These are phyloP conservation scores for Diaperis boleti DNA, from an alignment of 2,888 invertebrate species.

Conservation along the genomic window DNA sequence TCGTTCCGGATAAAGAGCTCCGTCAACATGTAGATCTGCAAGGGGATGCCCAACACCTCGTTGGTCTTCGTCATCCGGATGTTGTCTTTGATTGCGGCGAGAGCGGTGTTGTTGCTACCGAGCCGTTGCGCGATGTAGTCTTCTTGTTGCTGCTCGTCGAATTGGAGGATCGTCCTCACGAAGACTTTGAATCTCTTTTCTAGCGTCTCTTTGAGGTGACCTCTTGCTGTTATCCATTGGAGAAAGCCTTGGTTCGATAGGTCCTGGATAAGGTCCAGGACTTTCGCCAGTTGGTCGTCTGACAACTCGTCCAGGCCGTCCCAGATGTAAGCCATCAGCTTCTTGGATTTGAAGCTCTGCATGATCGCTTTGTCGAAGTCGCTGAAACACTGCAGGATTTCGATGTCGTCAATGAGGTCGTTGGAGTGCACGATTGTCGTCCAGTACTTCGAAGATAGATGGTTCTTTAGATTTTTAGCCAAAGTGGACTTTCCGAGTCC, in stretches of 20 bases:
- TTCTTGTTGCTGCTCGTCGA: conserved; percentile 2
- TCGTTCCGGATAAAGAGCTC: not conserved
- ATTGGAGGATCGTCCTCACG: not conserved
- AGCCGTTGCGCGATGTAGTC: conserved; percentile 3
- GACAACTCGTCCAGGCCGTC: conserved; percentile 10
- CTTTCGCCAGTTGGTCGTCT: not conserved
- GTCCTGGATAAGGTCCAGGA: not conserved
- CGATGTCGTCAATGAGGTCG: not conserved
- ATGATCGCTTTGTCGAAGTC: not conserved
- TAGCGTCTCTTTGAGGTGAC: not conserved
- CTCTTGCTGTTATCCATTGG: conserved; percentile 6
- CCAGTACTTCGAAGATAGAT: not conserved
- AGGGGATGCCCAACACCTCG: not conserved
- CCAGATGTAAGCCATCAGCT: not conserved
- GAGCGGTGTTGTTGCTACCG: not conserved
- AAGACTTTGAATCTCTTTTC: conserved; percentile 5
- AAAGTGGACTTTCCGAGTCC: conserved; percentile 1
- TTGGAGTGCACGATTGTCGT: not conserved
- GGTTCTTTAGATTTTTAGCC: not conserved
- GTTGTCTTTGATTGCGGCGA: conserved; percentile 11
- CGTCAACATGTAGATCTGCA: conserved; percentile 8
- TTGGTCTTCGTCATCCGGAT: too few species aligned
- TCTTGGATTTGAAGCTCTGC: not conserved
- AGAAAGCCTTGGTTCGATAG: not conserved
- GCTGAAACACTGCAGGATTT: not conserved